Base-by-base conservation (phyloP, 2,888 invertebrate species). In the Ectropis crepuscularia region DNA sequence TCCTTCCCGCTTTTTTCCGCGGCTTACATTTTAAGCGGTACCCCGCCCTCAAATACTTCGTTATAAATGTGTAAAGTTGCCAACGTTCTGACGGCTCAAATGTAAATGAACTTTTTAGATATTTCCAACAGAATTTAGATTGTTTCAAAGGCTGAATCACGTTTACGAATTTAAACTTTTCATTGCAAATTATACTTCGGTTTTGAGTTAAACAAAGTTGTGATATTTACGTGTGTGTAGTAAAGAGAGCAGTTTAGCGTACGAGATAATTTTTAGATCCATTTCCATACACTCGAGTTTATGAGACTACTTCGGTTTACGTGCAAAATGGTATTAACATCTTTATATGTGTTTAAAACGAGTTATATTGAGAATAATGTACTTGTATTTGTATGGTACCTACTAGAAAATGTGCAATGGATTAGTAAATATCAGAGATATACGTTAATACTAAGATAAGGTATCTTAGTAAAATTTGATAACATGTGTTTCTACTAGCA, bases 301-400 rank as follows among this genome's bases (percentile, higher is more conserved):
- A 73, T 61, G 72, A 65, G 45, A 67, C 55, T 58, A 62, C 59
- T 63, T 62, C 61, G 67, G 42, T 55, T 59, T 68, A 64, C 68
- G 66, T 69, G 68, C 63, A 63, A 63, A 70, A 68, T 67, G 65
- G 67, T 68, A 69, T 66, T 68, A 72, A 74, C 62, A 53, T 53
- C 50, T 74, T 69, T 69, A 69, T 57, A 66, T 66, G 53, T 67
- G 69, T 71, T 63, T 65, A 58, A 28, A 66, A 57, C 61, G 63
- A 60, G 67, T 67, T 71, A 66, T 71, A 61, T 62, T 9, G 8
- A 54, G 59, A 64, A 51, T 36, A 46, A 47, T 60, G 55, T 51
- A 43, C 42, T 7, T 46, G 53, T 43, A 46, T 47, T 46, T 28
- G 37, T 16, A 38, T n/a, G 5, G 6, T 11, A 7, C 16, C 38